Conservation (phyloP, 1,140 invertebrate genomes). For the Cheumatopsyche charites region DNA sequence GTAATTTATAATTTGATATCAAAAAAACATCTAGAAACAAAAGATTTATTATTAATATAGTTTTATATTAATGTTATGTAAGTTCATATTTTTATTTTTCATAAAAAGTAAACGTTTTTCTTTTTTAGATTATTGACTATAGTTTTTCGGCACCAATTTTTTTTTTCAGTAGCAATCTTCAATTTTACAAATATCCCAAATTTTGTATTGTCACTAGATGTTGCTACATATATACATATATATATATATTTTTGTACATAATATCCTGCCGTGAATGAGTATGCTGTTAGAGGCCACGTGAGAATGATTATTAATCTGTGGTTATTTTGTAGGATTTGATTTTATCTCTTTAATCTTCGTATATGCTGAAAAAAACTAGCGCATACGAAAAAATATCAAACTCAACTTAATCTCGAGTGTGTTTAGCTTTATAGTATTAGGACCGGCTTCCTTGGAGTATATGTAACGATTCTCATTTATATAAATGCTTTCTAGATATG, state of each 20-base stretch:
- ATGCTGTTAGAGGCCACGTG: slow-evolving; percentile 2
- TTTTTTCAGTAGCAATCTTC: not conserved
- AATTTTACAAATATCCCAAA: too few relatives aligned
- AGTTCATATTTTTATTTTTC: not conserved
- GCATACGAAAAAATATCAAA: not conserved
- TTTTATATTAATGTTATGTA: slow-evolving; percentile 9
- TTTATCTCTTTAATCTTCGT: not conserved
- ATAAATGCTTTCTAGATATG: too few relatives aligned
- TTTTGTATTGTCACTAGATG: not conserved
- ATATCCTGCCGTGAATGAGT: not conserved
- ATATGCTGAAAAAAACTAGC: not conserved
- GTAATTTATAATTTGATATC: slow-evolving; percentile 22
- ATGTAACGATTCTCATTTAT: too few relatives aligned
- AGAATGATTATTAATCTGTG: too few relatives aligned
- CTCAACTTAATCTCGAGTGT: too few relatives aligned
- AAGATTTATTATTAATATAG: not conserved
- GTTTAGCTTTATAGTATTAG: too few relatives aligned
- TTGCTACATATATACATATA: not conserved
- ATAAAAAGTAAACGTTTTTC: not conserved
- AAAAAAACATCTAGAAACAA: not conserved
- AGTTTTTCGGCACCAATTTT: not conserved
- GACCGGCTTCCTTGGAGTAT: too few relatives aligned
- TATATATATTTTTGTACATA: slow-evolving; percentile 19
- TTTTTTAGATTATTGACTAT: slow-evolving; percentile 10
- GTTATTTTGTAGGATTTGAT: not conserved